These are phyloP conservation scores for Carcinoscorpius rotundicauda DNA, from an alignment of 1,140 invertebrate genomes.

Conservation along the genomic window DNA sequence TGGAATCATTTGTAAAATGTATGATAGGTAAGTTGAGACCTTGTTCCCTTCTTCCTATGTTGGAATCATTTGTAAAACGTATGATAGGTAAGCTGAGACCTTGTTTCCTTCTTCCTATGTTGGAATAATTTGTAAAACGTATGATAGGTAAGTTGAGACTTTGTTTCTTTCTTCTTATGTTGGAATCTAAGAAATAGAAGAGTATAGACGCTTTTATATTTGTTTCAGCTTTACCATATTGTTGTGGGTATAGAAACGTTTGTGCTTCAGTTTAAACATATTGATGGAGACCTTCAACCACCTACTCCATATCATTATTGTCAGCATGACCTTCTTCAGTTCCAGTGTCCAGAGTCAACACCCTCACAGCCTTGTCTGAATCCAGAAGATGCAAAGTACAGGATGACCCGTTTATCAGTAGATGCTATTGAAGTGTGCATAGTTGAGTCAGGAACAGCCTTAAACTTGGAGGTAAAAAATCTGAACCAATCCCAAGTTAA, in stretches of 20 bases:
- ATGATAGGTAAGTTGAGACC: no score
- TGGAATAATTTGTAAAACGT: no score
- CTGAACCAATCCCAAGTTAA: no score
- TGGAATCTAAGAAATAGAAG: no score
- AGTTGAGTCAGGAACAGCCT: constrained; percentile 71
- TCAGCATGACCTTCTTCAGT: constrained; percentile 68
- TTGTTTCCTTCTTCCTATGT: no score
- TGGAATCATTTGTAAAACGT: no score
- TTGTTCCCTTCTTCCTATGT: no score
- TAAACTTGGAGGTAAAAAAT: constrained; percentile 61
- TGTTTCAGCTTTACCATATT: constrained; percentile 57
- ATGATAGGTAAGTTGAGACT: no score
- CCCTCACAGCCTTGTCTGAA: constrained; percentile 61
- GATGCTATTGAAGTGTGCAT: constrained; percentile 85
- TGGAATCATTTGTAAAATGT: no score
- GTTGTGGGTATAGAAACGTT: constrained; percentile 80
- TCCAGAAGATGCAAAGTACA: constrained; percentile 86
- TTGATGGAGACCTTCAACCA: constrained; percentile 73
- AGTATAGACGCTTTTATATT: neutral
- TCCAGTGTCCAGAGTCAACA: constrained; percentile 58
- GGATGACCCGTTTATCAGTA: constrained; percentile 77
- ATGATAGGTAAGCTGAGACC: no score
- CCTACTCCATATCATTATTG: constrained; percentile 63
- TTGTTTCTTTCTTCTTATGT: no score
- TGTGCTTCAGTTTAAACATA: constrained; percentile 66